Evolutionary conservation across 2,797 vertebrate genomes (phyloP), one percentile per base, ranked within the genome.

Genomic region (Acropternis orthonyx): DNA sequence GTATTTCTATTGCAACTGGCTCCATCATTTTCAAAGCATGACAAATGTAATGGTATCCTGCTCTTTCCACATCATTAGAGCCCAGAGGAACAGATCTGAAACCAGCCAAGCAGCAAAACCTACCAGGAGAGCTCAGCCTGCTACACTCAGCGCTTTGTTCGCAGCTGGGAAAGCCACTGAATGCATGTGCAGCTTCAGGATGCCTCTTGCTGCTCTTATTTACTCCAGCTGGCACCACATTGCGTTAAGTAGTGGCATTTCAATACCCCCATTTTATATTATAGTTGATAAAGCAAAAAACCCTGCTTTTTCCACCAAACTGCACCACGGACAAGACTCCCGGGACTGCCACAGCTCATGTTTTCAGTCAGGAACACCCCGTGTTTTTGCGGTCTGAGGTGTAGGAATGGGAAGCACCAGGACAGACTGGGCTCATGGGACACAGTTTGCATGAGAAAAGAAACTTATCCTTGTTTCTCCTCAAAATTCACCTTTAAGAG

Each of bases 21-120:
- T 85, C 67, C 72, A 59, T 78, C 44, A 9, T 63, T 91, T 84
- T 73, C 88, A 83, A 65, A 76, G 61, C 88, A 27, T 63, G 62
- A 88, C 72, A 56, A 82, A 88, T 8, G 44, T 63, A 75, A 79
- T 0, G 4, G 79, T 51, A 79, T 71, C 68, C 72, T 68, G 72
- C 75, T 68, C 76, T 76, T 82, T 92, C 89, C 79, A 65, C 54
- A 85, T 27, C 72, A 78, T 89, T 92, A 82, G 76, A 92, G 83
- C 36, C 18, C 46, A 90, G 63, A 85, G 71, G 93, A 89, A 88
- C 55, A 27, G 14, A 73, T 72, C 63, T 39, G 68, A 88, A 82
- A 51, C 10, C 93, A 92, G 63, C 62, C 91, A 90, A 79, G 93
- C 89, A 90, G 95, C 79, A 46, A 93, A 92, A 93, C 16, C 46